Conservation (phyloP, 2,113 vertebrate genomes). For the Anseranas semipalmata region DNA sequence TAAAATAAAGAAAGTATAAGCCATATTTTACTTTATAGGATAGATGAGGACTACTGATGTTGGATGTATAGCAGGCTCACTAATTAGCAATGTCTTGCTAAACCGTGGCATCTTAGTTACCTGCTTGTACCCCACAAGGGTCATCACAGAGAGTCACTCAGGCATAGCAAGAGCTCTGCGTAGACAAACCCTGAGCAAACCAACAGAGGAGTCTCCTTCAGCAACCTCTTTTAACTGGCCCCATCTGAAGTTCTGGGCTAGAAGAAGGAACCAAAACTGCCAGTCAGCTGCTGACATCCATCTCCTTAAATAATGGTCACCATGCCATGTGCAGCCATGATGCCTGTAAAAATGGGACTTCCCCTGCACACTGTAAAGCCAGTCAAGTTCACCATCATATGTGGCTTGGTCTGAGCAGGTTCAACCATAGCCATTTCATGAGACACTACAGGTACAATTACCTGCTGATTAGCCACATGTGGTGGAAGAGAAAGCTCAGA, state of each 20-base stretch:
- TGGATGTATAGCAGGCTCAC: neutral
- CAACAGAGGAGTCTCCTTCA: neutral
- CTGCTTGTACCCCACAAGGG: neutral
- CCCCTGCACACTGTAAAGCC: too few relatives aligned
- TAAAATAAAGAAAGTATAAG: neutral
- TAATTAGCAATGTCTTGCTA: neutral
- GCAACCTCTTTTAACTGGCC: neutral
- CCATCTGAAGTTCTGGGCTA: neutral
- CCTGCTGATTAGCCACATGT: neutral
- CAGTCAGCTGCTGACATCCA: neutral
- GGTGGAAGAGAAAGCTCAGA: neutral
- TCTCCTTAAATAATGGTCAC: neutral
- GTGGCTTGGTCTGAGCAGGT: neutral
- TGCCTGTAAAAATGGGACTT: neutral
- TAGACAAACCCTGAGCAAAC: neutral
- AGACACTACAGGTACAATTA: neutral
- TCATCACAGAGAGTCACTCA: neutral
- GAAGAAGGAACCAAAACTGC: neutral
- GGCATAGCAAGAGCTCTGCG: neutral
- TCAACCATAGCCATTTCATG: neutral
- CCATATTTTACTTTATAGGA: neutral
- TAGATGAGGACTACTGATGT: neutral
- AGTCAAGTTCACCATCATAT: too few relatives aligned
- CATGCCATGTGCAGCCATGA: fast-evolving
- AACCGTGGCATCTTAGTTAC: neutral